These are phyloP conservation scores for Cassiopea andromeda DNA, from an alignment of 30 jellyfish, hydroid and myxozoan genomes.

Conservation along the genomic window DNA sequence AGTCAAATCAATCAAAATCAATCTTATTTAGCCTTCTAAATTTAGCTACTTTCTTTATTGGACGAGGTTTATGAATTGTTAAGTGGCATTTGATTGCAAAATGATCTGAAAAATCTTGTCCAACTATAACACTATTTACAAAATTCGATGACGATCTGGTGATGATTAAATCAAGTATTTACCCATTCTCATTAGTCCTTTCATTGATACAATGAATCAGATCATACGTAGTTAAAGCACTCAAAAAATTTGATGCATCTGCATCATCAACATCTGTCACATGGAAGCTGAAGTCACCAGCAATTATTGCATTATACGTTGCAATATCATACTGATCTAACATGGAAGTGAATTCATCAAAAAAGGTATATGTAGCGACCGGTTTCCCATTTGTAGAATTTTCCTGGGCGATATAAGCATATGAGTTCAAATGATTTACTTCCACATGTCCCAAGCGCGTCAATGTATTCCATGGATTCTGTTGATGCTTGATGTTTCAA, in stretches of 20 bases:
- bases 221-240: constrained; percentile 18
- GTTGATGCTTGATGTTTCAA: constrained; percentile 44
- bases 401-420: constrained; percentile 56
- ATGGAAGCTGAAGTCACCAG: constrained; percentile 56
- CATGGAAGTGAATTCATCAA: too few species aligned
- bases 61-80: too few species aligned
- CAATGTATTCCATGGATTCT: constrained; percentile 34
- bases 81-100: too few species aligned
- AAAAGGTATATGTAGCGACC: constrained; percentile 30
- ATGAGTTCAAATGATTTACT: too few species aligned
- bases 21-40: too few species aligned
- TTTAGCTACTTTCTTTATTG: too few species aligned
- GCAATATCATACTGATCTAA: constrained; percentile 54
- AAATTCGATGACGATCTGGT: too few species aligned
- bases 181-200: constrained; percentile 49
- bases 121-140: too few species aligned
- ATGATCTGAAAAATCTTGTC: too few species aligned
- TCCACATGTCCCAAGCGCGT: constrained; percentile 30
- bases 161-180: constrained; percentile 43
- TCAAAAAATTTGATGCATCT: constrained; percentile 45
- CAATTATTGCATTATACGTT: constrained; percentile 18
- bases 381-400: constrained; percentile 48
- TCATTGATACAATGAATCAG: constrained; percentile 39
- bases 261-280: too few species aligned
- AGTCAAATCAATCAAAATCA: constrained; percentile 25